Base-by-base conservation (phyloP, 2,888 invertebrate species). In the Octonoba sinensis region DNA sequence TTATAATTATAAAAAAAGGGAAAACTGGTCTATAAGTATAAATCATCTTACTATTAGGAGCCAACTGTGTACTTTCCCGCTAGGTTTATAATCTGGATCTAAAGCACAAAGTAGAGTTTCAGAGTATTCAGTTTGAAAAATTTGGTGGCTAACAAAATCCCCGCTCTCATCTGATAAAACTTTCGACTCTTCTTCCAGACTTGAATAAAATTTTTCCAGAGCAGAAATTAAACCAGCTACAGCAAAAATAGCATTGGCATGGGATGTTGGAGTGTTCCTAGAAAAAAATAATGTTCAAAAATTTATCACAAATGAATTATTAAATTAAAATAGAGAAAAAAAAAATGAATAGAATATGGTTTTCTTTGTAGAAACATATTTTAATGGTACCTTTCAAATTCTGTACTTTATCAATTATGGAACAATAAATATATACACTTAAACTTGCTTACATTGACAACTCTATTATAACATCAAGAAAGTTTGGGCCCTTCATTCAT, bases 171-270 rank as follows among this genome's bases (percentile, higher is more conserved):
- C 67, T n/a, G 66, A 67, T 47, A 57, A 47, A 24, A 20, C 51
- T 59, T 46, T 78, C 11, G 73, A 62, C n/a, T 20, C 46, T 18
- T 78, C 77, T 44, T 83, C 83, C 12, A 83, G 64, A n/a, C 69
- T 65, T 11, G 59, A 3, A 54, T 67, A 27, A 64, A 77, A 83
- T 60, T 73, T 83, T 44, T 64, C 60, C 6, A 49, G 13, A 16
- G 83, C 83, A 20, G 20, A 47, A 18, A 83, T 24, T 18, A 83
- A 65, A 27, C 83, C 83, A 69, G 73, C 36, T 6, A 83, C 46
- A 20, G 83, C 72, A 78, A 77, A 78, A 11, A 83, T 44, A 24
- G 83, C 67, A 78, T 83, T 83, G 11, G 83, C 83, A 73, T 77
- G 83, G 46, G 83, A 73, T 15, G 77, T 73, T 20, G 83, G 64